Conservation (phyloP, 1,140 invertebrate species). For the Lepidurus packardi region DNA sequence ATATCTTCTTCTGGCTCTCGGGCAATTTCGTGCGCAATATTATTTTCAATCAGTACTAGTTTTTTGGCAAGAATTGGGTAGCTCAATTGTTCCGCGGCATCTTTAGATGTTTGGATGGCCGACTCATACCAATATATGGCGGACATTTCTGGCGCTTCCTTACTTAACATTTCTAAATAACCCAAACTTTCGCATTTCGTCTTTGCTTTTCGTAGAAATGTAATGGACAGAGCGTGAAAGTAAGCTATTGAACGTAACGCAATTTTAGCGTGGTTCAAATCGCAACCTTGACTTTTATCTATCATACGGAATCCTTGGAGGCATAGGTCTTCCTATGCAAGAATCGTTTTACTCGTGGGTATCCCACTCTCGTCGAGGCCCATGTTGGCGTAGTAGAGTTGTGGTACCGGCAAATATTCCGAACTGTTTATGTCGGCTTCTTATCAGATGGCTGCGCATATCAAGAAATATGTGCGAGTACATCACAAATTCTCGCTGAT, state of each 20-base stretch:
- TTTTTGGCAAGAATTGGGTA: neutral
- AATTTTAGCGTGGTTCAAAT: constrained; percentile 28
- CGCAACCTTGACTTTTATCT: constrained; percentile 32
- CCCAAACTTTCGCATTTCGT: neutral
- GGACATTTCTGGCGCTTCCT: neutral
- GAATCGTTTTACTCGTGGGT: constrained; percentile 14
- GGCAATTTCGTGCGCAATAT: neutral
- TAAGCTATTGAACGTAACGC: constrained; percentile 29
- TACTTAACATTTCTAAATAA: neutral
- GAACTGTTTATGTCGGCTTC: neutral
- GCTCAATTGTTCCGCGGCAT: neutral
- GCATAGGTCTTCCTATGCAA: constrained; percentile 30
- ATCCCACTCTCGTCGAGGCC: neutral
- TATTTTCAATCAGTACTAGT: neutral
- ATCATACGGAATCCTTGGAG: constrained; percentile 15
- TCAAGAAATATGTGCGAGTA: neutral
- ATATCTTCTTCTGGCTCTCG: neutral
- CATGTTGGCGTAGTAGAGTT: neutral
- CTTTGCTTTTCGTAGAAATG: neutral
- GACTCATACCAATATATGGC: neutral
- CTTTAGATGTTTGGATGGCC: neutral
- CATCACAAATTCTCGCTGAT: neutral
- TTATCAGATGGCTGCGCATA: neutral
- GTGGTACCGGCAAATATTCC: neutral
- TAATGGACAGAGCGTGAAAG: constrained; percentile 26